These are phyloP conservation scores for Cosmia pyralina DNA, from an alignment of 2,888 invertebrate genomes.

Conservation along the genomic window DNA sequence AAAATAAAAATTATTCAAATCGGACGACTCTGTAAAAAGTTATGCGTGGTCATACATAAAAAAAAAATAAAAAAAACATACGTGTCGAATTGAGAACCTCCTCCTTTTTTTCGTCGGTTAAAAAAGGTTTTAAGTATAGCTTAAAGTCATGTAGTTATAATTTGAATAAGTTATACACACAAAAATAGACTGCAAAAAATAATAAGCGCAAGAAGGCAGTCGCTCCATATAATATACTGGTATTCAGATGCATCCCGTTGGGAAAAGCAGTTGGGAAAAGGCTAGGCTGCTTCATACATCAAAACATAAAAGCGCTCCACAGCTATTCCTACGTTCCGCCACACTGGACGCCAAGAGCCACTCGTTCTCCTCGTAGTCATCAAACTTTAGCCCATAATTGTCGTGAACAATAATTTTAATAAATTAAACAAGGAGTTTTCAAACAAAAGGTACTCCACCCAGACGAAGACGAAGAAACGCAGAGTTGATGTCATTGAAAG, in stretches of 20 bases:
- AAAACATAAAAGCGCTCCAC: constrained; percentile 14
- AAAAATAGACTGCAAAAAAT: neutral
- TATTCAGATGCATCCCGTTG: neutral
- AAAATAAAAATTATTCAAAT: too few relatives aligned
- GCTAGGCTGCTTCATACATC: neutral
- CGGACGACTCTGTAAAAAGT: too few relatives aligned
- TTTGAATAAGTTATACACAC: neutral
- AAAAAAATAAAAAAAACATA: too few relatives aligned
- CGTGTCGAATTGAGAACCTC: too few relatives aligned
- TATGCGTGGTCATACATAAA: too few relatives aligned
- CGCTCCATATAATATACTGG: neutral
- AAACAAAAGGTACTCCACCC: constrained; percentile 31
- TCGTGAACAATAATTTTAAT: constrained; percentile 61
- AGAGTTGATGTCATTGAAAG: constrained; percentile 29
- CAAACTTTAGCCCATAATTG: constrained; percentile 62
- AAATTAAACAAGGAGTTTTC: constrained; percentile 57
- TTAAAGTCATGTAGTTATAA: too few relatives aligned
- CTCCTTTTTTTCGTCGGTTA: too few relatives aligned
- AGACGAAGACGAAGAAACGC: constrained; percentile 12
- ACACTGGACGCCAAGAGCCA: constrained; percentile 20
- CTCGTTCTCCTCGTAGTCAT: constrained; percentile 43
- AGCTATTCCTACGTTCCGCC: neutral
- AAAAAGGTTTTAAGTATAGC: too few relatives aligned
- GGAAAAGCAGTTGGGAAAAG: too few relatives aligned
- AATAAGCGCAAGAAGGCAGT: neutral